phyloP scores from a whole-genome alignment of 2,113 vertebrate species.

The Callocephalon fimbriatum region DNA sequence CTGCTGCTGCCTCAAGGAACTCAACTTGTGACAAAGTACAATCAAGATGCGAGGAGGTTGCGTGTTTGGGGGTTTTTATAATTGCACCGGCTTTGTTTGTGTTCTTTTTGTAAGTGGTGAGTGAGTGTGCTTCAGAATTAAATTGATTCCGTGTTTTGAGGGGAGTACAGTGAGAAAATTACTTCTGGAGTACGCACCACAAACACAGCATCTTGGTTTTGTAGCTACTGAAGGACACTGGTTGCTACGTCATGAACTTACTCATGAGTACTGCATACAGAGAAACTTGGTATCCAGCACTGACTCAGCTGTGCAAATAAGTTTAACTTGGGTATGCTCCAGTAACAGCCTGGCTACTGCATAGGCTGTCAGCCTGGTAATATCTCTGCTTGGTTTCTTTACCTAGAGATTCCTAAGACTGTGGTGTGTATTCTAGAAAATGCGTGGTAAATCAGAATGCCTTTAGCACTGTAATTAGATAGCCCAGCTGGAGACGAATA shows the following conservation, averaged over 20 bases:
- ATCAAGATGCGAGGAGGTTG: neutral
- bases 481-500: neutral
- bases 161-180: neutral
- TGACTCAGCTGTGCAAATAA: constrained; percentile 6
- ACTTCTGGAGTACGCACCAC: neutral
- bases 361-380: neutral
- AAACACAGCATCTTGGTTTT: neutral
- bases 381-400: neutral
- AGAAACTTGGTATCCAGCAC: neutral
- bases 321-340: neutral
- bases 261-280: neutral
- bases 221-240: neutral
- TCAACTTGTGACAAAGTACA: neutral
- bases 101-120: neutral
- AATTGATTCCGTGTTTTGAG: neutral
- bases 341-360: neutral
- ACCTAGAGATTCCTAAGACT: neutral
- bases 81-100: neutral
- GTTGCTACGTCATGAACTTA: neutral
- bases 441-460: neutral
- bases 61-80: neutral
- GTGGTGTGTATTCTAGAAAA: neutral
- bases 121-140: neutral
- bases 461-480: neutral
- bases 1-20: neutral